phyloP scores from a whole-genome alignment of 2,888 invertebrate genomes.

The Phytoseiulus persimilis region DNA sequence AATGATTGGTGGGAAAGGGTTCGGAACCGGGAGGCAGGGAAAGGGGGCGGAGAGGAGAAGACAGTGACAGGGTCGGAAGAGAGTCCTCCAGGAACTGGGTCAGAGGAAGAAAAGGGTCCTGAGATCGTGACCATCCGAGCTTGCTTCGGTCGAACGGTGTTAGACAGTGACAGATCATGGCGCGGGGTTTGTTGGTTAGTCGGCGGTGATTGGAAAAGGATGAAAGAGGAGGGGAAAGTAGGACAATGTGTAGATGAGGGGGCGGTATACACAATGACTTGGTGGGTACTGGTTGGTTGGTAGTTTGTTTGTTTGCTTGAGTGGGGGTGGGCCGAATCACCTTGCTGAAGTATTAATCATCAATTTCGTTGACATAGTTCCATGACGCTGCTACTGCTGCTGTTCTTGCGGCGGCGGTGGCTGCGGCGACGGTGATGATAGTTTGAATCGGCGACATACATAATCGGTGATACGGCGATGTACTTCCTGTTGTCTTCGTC shows the following conservation, averaged over 20 bases:
- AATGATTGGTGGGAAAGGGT: background rate
- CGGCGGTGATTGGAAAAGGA: background rate
- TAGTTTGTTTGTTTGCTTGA: background rate
- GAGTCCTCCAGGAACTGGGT: background rate
- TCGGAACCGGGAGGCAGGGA: background rate
- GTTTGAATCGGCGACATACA: background rate
- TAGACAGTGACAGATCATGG: background rate
- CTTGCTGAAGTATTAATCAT: background rate
- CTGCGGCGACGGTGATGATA: background rate
- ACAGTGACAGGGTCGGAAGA: background rate
- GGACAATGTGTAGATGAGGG: background rate
- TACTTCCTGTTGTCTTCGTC: background rate
- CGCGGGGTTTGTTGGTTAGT: background rate
- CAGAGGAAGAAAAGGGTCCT: background rate
- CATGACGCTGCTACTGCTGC: slow-evolving; percentile 12
- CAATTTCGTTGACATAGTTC: background rate
- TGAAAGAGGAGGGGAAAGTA: background rate
- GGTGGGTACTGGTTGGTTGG: background rate
- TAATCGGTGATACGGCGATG: background rate
- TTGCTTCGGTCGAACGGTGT: background rate
- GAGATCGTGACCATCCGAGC: background rate
- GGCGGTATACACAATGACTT: slow-evolving; percentile 5
- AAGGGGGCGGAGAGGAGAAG: background rate
- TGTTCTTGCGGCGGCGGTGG: slow-evolving; percentile 14
- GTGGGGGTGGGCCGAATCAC: background rate